phyloP scores from a whole-genome alignment of 2,113 vertebrate species.

The Trematocara unimaculatum region DNA sequence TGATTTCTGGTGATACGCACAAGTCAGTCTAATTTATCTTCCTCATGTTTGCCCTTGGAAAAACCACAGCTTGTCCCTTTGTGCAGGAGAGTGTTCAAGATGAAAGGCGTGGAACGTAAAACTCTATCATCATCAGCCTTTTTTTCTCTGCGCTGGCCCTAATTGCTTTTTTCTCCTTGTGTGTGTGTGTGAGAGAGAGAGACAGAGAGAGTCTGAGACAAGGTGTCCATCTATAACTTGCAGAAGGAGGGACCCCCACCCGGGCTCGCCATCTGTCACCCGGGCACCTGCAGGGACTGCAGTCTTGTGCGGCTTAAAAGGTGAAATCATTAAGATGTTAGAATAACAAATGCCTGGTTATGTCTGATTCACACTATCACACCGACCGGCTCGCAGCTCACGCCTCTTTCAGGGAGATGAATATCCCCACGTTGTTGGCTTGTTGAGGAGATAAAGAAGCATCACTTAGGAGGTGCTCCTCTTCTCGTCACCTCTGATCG shows the following conservation, averaged over 20 bases:
- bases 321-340: slow-evolving; percentile 46
- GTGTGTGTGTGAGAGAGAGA: slow-evolving; percentile 2
- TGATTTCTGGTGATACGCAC: not conserved
- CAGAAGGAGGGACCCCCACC: slow-evolving; percentile 43
- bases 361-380: slow-evolving; percentile 33
- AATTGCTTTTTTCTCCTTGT: slow-evolving; percentile 59
- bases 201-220: slow-evolving; percentile 9
- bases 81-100: slow-evolving; percentile 20
- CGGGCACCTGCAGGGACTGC: slow-evolving; percentile 60
- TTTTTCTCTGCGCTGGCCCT: slow-evolving; percentile 2
- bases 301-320: slow-evolving; percentile 25
- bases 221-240: slow-evolving; percentile 51
- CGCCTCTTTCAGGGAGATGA: not conserved
- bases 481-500: not conserved
- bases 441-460: not conserved
- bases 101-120: not conserved
- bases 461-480: not conserved
- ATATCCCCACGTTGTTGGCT: not conserved
- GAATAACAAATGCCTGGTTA: slow-evolving; percentile 43
- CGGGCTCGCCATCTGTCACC: slow-evolving; percentile 66
- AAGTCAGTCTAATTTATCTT: slow-evolving; percentile 6
- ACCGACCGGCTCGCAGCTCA: not conserved
- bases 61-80: slow-evolving; percentile 24
- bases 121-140: slow-evolving; percentile 31
- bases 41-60: slow-evolving; percentile 32